Evolutionary conservation across 2,113 vertebrate genomes (phyloP).

Genomic region (Melanerpes formicivorus): DNA sequence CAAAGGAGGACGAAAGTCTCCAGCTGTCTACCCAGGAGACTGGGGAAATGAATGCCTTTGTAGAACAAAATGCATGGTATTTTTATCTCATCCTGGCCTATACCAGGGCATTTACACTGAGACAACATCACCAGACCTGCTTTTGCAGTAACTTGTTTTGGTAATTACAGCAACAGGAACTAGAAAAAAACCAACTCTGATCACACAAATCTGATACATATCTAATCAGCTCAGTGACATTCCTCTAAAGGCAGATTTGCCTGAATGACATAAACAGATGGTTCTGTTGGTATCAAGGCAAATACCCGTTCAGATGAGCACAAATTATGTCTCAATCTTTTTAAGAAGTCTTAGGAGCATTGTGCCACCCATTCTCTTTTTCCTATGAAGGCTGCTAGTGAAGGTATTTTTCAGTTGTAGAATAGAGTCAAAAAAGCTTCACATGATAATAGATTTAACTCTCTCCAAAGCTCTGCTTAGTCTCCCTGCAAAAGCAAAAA

Average conservation of each 20-base stretch:
- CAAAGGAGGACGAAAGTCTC: not conserved
- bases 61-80: not conserved
- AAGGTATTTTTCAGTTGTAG: not conserved
- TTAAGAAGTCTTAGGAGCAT: not conserved
- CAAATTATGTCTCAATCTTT: not conserved
- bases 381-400: not conserved
- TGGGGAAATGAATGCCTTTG: not conserved
- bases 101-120: not conserved
- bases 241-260: not conserved
- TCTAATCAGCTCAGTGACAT: not conserved
- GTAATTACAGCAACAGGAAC: not conserved
- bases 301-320: not conserved
- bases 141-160: not conserved
- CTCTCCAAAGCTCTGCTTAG: not conserved
- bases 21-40: not conserved
- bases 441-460: not conserved
- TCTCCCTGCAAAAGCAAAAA: not conserved
- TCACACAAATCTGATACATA: not conserved
- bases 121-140: not conserved
- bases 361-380: not conserved
- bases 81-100: not conserved
- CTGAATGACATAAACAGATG: not conserved
- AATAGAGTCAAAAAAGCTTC: not conserved
- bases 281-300: not conserved
- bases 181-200: not conserved